Evolutionary conservation across 2,888 invertebrate species (phyloP).

Genomic region (Epicampocera succincta): DNA sequence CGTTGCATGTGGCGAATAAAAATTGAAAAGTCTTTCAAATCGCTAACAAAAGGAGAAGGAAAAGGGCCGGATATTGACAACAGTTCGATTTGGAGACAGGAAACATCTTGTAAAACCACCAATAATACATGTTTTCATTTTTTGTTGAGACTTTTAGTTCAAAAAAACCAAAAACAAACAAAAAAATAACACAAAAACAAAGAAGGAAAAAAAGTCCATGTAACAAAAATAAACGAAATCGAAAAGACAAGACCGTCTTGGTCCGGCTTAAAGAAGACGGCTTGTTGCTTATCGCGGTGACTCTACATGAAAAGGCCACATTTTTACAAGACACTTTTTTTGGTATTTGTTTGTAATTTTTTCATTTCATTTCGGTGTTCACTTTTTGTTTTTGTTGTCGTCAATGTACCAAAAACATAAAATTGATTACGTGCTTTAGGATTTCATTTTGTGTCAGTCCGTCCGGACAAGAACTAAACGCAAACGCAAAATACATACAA

Average conservation of each 20-base stretch:
- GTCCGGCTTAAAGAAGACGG: constrained; percentile 23
- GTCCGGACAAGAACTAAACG: constrained; percentile 32
- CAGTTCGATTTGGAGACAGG: constrained; percentile 82
- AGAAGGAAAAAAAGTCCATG: constrained; percentile 27
- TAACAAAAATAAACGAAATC: constrained; percentile 37
- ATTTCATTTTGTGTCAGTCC: constrained; percentile 53
- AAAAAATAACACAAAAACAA: constrained; percentile 27
- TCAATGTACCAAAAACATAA: constrained; percentile 58
- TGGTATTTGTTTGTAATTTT: constrained; percentile 12
- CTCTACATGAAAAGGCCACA: constrained; percentile 64
- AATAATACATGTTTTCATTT: constrained; percentile 77
- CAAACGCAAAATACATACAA: too few relatives aligned
- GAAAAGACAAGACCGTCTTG: constrained; percentile 69
- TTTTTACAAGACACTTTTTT: constrained; percentile 57
- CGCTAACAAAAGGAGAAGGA: constrained; percentile 50
- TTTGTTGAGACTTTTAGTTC: not conserved
- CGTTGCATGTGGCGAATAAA: constrained; percentile 64
- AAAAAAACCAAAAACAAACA: too few relatives aligned
- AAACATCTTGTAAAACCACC: constrained; percentile 82
- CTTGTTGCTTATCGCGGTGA: constrained; percentile 55
- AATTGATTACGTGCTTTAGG: constrained; percentile 67
- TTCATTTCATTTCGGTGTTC: constrained; percentile 33
- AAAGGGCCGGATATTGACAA: constrained; percentile 77
- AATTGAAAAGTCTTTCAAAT: constrained; percentile 59
- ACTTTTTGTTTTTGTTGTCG: constrained; percentile 37